Evolutionary conservation across 2,888 invertebrate species (phyloP), one percentile per base, ranked within the genome.

Genomic region (Megalurothrips usitatus): DNA sequence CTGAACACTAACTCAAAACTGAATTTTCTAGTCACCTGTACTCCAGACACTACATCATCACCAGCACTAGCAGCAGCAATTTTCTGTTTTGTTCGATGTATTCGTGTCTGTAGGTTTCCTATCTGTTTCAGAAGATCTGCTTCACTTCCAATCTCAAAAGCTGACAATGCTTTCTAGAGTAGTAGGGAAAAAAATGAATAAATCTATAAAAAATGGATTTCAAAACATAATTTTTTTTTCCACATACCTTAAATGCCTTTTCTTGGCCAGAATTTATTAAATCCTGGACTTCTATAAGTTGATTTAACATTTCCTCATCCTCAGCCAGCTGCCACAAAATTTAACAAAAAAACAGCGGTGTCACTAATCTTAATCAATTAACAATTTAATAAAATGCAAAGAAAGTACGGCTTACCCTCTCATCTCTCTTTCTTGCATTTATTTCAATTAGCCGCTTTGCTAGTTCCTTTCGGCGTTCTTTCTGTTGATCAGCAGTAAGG

Each of bases 391-490:
- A 52, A 1, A 3, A 34, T 43, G 28, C 10, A 49, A 9, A 0
- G 52, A 75, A 23, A 82, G 80, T 12, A 79, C 47, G 79, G 52
- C 84, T 84, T 85, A 91, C 91, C 86, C 94, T 92, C 86, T 97
- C 96, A 85, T 95, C 94, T 83, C 97, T 89, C 86, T 96, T 94
- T 80, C 95, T 91, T 0, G 96, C 95, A 87, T 97, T 97, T 80
- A 97, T 94, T 88, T 97, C 97, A 80, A 95, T 91, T 81, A 97
- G 88, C 43, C 97, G 90, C 78, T 92, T 89, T 0, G 96, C 95
- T 86, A 97, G 90, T 86, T 97, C 97, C 81, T 93, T 92, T 84
- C 96, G 92, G 82, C 95, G 90, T 86, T 97, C 96, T 85, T 94
- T 93, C 87, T 95, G 96, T 85, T 95, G 95, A 86, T 96, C 96